Evolutionary conservation across 2,888 invertebrate species (phyloP).

Genomic region (Pseudanteris insignis): DNA sequence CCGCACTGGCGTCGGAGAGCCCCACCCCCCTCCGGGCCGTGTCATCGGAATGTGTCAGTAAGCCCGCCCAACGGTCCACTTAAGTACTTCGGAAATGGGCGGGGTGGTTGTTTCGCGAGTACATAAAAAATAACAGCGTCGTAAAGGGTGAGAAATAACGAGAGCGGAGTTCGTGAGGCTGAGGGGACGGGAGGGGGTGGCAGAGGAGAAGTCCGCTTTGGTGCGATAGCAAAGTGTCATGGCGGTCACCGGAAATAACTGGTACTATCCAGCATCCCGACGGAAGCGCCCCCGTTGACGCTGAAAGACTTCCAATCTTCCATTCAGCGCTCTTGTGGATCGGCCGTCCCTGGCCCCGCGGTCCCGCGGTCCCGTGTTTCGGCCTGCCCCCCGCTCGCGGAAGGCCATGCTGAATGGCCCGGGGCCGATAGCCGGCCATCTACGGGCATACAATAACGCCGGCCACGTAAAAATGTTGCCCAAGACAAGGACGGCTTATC

Average conservation of each 20-base stretch:
- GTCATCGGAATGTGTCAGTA: slow-evolving; percentile 19
- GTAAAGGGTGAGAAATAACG: slow-evolving; percentile 28
- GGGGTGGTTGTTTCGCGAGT: slow-evolving; percentile 30
- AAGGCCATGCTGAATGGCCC: slow-evolving; percentile 5
- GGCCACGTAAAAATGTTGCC: slow-evolving; percentile 29
- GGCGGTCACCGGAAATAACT: slow-evolving; percentile 66
- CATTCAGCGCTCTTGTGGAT: slow-evolving; percentile 56
- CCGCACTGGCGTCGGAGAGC: too few relatives aligned
- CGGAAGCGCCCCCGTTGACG: slow-evolving; percentile 64
- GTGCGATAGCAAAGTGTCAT: slow-evolving; percentile 62
- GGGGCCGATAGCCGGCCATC: too few relatives aligned
- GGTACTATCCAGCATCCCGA: slow-evolving; percentile 63
- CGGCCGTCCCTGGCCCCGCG: slow-evolving; percentile 7
- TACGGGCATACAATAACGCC: slow-evolving; percentile 41
- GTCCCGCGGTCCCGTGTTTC: neutral
- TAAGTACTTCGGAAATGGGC: slow-evolving; percentile 28
- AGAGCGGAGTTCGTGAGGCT: neutral
- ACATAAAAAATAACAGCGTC: slow-evolving; percentile 23
- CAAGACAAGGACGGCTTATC: slow-evolving; percentile 46
- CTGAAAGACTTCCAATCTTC: slow-evolving; percentile 67
- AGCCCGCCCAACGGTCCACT: slow-evolving; percentile 29
- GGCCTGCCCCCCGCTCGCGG: slow-evolving; percentile 11
- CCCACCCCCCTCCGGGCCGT: neutral
- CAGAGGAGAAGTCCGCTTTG: slow-evolving; percentile 33
- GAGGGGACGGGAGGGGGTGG: slow-evolving; percentile 7